These are phyloP conservation scores for Sturnira hondurensis DNA, from an alignment of 2,113 vertebrate genomes.

Conservation along the genomic window DNA sequence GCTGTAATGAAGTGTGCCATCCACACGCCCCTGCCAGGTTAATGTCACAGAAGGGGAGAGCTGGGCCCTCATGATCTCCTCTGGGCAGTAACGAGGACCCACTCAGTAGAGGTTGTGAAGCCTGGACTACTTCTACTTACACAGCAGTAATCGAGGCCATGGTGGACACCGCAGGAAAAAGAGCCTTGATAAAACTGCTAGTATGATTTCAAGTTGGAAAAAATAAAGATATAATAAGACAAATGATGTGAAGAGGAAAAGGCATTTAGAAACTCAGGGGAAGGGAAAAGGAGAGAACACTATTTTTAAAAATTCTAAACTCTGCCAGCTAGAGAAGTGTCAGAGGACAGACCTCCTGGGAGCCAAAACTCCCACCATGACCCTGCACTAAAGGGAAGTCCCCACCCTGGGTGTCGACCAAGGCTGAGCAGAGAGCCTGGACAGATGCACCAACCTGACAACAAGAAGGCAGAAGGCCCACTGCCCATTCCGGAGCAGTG, in stretches of 20 bases:
- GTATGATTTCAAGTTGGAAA: background rate
- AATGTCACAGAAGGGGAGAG: background rate
- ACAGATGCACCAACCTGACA: background rate
- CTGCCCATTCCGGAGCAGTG: background rate
- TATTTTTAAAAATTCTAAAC: background rate
- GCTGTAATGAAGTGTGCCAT: background rate
- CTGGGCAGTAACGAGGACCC: background rate
- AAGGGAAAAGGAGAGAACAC: background rate
- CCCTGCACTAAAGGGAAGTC: background rate
- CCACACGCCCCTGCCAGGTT: background rate
- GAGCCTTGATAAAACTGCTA: background rate
- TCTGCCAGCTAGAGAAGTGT: background rate
- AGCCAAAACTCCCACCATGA: background rate
- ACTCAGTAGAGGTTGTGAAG: background rate
- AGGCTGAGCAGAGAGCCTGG: background rate
- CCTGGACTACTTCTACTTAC: background rate
- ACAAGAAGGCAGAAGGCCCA: background rate
- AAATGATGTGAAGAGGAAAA: background rate
- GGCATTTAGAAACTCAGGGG: background rate
- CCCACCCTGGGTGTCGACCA: background rate
- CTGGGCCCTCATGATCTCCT: background rate
- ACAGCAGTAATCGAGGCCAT: background rate
- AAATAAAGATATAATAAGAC: slow-evolving; percentile 14
- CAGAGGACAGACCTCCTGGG: background rate
- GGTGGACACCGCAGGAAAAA: background rate